Conservation (phyloP, 2,888 invertebrate species). For the Euspilapteryx auroguttella region DNA sequence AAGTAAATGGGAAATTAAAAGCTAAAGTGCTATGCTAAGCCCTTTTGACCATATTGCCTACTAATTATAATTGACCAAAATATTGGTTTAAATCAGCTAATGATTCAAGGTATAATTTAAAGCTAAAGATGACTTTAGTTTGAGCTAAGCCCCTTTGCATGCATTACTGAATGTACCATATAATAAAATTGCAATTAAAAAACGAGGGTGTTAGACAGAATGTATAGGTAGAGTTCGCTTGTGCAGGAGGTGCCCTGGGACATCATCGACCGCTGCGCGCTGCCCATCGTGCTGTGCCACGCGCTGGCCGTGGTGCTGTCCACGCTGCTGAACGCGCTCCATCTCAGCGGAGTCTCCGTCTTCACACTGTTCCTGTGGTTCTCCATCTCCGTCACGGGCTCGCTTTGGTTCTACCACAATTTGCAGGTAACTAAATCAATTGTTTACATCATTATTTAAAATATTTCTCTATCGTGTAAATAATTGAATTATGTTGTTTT, state of each 20-base stretch:
- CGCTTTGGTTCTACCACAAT: conserved; percentile 82
- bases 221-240: too few relatives aligned
- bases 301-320: conserved; percentile 77
- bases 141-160: background rate
- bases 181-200: background rate
- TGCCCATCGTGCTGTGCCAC: conserved; percentile 80
- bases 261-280: conserved; percentile 72
- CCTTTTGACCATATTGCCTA: too few relatives aligned
- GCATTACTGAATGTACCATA: background rate
- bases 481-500: too few relatives aligned
- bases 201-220: too few relatives aligned
- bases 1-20: too few relatives aligned
- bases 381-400: conserved; percentile 71
- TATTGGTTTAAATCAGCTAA: too few relatives aligned
- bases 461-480: too few relatives aligned
- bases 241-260: conserved; percentile 74
- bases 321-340: conserved; percentile 68
- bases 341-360: conserved; percentile 75
- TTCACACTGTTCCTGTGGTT: conserved; percentile 80
- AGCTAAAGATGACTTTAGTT: background rate
- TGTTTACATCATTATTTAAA: too few relatives aligned
- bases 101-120: background rate
- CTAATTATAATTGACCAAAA: too few relatives aligned
- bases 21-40: too few relatives aligned
- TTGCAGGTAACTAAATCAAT: conserved; percentile 75